Conservation (phyloP, 2,888 invertebrate genomes). For the Caenorhabditis sp. region DNA sequence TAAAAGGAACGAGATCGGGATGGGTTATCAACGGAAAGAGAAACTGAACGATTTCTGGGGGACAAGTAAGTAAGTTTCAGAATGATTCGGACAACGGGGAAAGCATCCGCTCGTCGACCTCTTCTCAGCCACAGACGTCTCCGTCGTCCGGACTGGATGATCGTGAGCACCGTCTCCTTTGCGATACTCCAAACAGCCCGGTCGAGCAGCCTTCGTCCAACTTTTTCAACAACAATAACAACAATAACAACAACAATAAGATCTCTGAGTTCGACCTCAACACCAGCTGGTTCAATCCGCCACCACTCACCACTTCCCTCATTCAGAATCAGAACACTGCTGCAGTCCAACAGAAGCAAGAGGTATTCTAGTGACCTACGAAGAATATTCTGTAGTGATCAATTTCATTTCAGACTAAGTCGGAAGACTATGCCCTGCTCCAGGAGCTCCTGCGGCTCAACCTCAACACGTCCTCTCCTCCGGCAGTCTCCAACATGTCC, state of each 20-base stretch:
- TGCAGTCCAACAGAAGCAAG: constrained; percentile 41
- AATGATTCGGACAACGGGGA: constrained; percentile 61
- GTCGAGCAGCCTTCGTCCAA: constrained; percentile 33
- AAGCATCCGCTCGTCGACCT: constrained; percentile 61
- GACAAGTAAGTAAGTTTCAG: constrained; percentile 29
- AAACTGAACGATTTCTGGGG: background rate
- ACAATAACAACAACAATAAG: constrained; percentile 40
- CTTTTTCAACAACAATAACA: constrained; percentile 45
- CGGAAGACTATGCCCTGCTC: constrained; percentile 57
- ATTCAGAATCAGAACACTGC: constrained; percentile 11
- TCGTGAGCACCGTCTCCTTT: constrained; percentile 51
- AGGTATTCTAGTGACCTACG: constrained; percentile 10
- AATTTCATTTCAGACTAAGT: constrained; percentile 20
- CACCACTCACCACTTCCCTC: constrained; percentile 36
- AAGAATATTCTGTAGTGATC: background rate
- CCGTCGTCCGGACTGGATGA: constrained; percentile 54
- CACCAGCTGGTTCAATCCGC: constrained; percentile 50
- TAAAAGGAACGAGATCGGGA: constrained; percentile 4
- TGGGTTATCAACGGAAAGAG: background rate
- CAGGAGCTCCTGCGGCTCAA: constrained; percentile 64
- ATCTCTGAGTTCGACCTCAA: constrained; percentile 31
- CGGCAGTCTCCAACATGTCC: constrained; percentile 5
- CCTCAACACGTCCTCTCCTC: constrained; percentile 43
- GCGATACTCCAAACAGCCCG: constrained; percentile 48
- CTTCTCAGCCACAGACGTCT: constrained; percentile 61